Base-by-base conservation (phyloP, 2,797 vertebrate species). In the Perodicticus potto region DNA sequence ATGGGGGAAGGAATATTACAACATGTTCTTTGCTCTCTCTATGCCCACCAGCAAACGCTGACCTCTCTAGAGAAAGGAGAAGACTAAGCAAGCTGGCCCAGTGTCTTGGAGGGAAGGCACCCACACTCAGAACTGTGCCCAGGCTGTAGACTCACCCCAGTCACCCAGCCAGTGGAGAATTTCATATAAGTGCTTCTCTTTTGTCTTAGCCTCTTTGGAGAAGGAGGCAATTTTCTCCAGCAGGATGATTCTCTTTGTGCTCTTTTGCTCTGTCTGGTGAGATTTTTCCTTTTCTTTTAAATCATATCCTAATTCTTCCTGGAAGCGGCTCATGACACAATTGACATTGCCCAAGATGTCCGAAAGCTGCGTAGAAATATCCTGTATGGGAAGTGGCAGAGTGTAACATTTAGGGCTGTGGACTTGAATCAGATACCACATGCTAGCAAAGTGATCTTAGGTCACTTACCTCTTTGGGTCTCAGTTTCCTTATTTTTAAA, bases 151-250 rank as follows among this genome's bases (percentile, higher is more conserved):
- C 97, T 97, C 94, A 98, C 97, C 97, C 97, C 97, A 97, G 84
- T 96, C 89, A 23, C 91, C 93, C 74, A 97, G 89, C 97, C 97
- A 97, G 69, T 0, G 57, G 69, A 97, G 92, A 61, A 97, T 95
- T 45, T 97, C 97, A 34, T 91, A 86, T 13, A 98, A 93, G 53
- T 96, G 86, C 69, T 92, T 96, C 81, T 98, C 97, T 74, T 97
- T 98, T 9, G 37, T 91, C 45, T 96, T 83, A 74, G 96, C 96
- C 8, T 94, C 97, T 91, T 95, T 80, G 29, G 97, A 97, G 69
- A 97, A 96, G 53, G 97, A 97, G 57, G 97, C 81, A 40, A 97
- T 96, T 94, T 98, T 98, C 81, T 97, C 93, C 81, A 97, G 73
- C 77, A 98, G 96, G 89, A 93, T 77, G 81, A 96, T 97, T 95